Percentiles rank a stretch among this genome's conserved stretches.
These are phyloP conservation scores for Hystrix cristata DNA, from an alignment of 2,113 vertebrate genomes.

Conservation along the genomic window DNA sequence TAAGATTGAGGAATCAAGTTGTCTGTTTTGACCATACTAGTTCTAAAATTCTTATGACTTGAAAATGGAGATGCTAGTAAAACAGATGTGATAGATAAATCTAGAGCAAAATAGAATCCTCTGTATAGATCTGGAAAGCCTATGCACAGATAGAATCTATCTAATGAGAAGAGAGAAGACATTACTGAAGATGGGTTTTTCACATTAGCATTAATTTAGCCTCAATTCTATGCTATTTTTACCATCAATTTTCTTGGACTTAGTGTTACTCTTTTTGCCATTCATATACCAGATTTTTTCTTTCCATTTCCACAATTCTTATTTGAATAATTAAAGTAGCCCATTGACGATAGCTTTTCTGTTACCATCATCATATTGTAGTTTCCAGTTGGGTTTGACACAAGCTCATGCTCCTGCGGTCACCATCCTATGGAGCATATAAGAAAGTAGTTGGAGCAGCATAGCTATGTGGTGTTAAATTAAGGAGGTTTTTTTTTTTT, in stretches of 20 bases:
- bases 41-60: background rate
- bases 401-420: background rate
- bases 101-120: background rate
- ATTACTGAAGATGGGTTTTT: background rate
- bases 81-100: background rate
- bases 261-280: background rate
- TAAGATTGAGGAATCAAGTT: background rate
- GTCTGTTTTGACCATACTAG: background rate
- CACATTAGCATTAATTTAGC: background rate
- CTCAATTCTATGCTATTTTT: background rate
- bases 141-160: background rate
- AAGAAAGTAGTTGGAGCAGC: background rate
- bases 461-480: background rate
- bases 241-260: background rate
- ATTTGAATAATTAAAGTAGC: background rate
- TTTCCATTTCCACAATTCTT: constrained; percentile 29
- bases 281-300: background rate
- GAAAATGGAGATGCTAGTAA: background rate
- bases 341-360: background rate
- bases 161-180: background rate
- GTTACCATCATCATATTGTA: background rate
- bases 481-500: background rate
- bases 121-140: background rate
- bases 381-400: background rate
- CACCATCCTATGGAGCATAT: background rate